phyloP scores from a whole-genome alignment of 2,797 vertebrate genomes.

The Nyctalus aviator region DNA sequence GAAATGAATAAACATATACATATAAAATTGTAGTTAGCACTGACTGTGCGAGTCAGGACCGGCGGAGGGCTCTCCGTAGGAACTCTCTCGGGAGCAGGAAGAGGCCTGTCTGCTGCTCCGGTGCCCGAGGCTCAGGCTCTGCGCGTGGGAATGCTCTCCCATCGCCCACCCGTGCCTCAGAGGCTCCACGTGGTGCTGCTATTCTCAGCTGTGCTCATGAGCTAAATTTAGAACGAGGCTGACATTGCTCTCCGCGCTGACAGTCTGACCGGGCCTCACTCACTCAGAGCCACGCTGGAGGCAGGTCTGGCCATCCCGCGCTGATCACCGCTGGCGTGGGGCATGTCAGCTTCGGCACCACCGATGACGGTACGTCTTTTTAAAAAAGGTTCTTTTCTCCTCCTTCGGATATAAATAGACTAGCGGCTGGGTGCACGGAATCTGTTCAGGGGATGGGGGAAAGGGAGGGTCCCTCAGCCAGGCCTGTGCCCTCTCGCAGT shows the following conservation, averaged over 20 bases:
- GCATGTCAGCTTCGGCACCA: constrained; percentile 26
- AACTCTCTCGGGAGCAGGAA: background rate
- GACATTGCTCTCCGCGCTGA: constrained; percentile 74
- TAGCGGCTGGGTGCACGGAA: no score
- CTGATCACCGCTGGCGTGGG: constrained; percentile 58
- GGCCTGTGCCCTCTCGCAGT: no score
- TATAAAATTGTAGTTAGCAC: background rate
- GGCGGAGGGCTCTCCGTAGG: background rate
- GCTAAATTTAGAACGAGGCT: constrained; percentile 88
- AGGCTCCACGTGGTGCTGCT: constrained; percentile 85
- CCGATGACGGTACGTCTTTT: constrained; percentile 80
- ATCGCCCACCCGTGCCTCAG: background rate
- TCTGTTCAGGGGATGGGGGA: no score
- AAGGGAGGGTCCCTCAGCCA: no score
- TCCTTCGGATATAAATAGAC: background rate
- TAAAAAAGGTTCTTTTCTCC: background rate
- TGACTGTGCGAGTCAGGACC: background rate
- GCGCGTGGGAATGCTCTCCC: no score
- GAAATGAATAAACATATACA: background rate
- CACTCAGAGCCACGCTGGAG: constrained; percentile 63
- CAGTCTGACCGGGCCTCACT: constrained; percentile 69
- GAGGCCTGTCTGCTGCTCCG: background rate
- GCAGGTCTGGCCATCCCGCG: background rate
- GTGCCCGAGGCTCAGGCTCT: background rate
- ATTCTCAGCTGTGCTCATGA: constrained; percentile 83